Percentiles rank a stretch among this genome's conserved stretches.
These are phyloP conservation scores for Meteorus sp. DNA, from an alignment of 1,140 invertebrate species.

Conservation along the genomic window DNA sequence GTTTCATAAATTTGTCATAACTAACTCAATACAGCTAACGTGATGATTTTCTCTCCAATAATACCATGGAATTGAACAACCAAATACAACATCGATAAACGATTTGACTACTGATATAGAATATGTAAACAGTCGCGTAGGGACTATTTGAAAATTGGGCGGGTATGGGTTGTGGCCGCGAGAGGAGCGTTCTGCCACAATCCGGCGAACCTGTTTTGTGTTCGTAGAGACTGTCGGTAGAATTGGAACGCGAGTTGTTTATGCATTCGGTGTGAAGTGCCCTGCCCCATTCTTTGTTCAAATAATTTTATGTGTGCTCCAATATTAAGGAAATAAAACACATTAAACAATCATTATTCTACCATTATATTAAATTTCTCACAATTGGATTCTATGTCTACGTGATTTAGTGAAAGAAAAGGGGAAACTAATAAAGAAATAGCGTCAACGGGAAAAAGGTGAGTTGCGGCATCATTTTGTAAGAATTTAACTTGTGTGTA, in stretches of 20 bases:
- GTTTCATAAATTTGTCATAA: too few species aligned
- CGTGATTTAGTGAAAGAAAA: not conserved
- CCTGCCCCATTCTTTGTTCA: slow-evolving; percentile 19
- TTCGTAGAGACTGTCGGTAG: slow-evolving; percentile 29
- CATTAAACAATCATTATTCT: not conserved
- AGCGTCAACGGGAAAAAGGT: slow-evolving; percentile 24
- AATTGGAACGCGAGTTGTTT: slow-evolving; percentile 38
- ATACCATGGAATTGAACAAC: too few species aligned
- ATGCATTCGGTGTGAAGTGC: slow-evolving; percentile 25
- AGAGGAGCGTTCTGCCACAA: slow-evolving; percentile 30
- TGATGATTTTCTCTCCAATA: too few species aligned
- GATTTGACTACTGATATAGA: too few species aligned
- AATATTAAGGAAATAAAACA: not conserved
- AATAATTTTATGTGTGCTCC: not conserved
- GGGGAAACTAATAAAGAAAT: not conserved
- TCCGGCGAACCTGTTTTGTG: slow-evolving; percentile 35
- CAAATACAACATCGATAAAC: too few species aligned
- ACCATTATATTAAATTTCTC: slow-evolving; percentile 2
- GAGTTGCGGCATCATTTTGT: slow-evolving; percentile 14
- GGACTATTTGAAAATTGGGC: slow-evolving; percentile 37
- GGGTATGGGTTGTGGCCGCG: slow-evolving; percentile 34
- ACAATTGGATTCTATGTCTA: slow-evolving; percentile 2
- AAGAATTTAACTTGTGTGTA: not conserved
- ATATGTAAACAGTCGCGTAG: not conserved
- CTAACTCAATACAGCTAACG: too few species aligned